These are phyloP conservation scores for Hydriomena furcata DNA, from an alignment of 2,888 invertebrate genomes.

Conservation along the genomic window DNA sequence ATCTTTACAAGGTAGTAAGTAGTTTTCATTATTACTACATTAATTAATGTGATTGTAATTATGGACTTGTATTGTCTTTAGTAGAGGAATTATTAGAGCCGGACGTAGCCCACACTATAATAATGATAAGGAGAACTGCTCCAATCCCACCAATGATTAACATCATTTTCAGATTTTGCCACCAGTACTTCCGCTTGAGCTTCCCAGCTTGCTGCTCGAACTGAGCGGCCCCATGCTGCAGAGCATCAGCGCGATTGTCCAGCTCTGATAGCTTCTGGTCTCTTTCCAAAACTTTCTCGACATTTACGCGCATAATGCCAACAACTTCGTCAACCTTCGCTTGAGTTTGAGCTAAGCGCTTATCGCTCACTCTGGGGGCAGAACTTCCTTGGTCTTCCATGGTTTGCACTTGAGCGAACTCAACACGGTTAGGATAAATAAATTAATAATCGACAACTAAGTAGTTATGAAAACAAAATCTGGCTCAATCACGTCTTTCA, in stretches of 20 bases:
- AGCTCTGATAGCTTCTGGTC: constrained; percentile 97
- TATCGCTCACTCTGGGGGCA: constrained; percentile 75
- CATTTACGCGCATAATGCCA: constrained; percentile 98
- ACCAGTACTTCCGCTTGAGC: constrained; percentile 98
- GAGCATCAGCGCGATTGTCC: constrained; percentile 97
- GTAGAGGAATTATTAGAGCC: constrained; percentile 42
- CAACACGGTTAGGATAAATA: not conserved
- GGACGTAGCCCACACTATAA: constrained; percentile 86
- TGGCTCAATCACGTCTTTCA: not conserved
- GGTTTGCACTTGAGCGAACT: not conserved
- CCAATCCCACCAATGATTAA: constrained; percentile 95
- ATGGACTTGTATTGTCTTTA: constrained; percentile 52
- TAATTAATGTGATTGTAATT: constrained; percentile 37
- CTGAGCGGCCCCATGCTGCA: constrained; percentile 96
- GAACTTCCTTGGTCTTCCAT: constrained; percentile 81
- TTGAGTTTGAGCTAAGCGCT: constrained; percentile 79
- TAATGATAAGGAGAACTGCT: constrained; percentile 91
- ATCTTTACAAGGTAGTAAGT: constrained; percentile 22
- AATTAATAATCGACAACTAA: not conserved
- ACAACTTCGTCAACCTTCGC: constrained; percentile 87
- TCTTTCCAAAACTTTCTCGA: constrained; percentile 97
- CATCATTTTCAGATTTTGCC: constrained; percentile 99
- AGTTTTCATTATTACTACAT: constrained; percentile 13
- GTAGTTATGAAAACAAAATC: not conserved
- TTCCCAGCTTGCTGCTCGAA: constrained; percentile 98